Base-by-base conservation (phyloP, 2,797 vertebrate species). In the Lacerta bilineata region DNA sequence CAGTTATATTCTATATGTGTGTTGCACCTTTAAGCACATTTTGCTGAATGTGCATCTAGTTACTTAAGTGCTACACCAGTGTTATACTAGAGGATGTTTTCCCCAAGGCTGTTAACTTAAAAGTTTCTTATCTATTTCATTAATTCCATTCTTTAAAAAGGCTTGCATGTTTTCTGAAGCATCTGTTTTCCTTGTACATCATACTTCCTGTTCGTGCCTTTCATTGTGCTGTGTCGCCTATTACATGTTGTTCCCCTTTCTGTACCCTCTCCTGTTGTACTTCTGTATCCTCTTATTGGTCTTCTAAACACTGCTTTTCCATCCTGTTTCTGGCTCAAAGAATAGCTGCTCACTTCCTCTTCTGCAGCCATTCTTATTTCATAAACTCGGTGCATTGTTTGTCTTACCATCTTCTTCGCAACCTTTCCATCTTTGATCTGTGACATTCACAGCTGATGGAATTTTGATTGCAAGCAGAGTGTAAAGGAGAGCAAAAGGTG, bases 141-240 rank as follows among this genome's bases (percentile, higher is more conserved):
- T 84, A 29, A 68, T 41, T 85, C 29, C 41, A 64, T 29, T 80
- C 39, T 36, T 41, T 78, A 27, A 78, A 77, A 79, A 84, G n/a
- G 20, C 23, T n/a, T 41, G 25, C 3, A 27, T 43, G 29, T 46
- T 79, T 72, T 50, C 27, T 68, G 36, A 55, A 27, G 59, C 18
- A 27, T n/a, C 9, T 18, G 36, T 46, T 43, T 15, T 55, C 15
- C 39, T 11, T 87, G 46, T 23, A 41, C 10, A 23, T 84, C n/a
- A 84, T 43, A n/a, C 15, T 84, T 71, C 33, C 76, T 64, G 46
- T 78, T 80, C 17, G 66, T 55, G 5, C 41, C 66, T 11, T 83
- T 72, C 41, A 27, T 72, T 64, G n/a, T 39, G 79, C 33, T 77
- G 17, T 5, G 50, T 69, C 9, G 59, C 8, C 2, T 33, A 8